Percentiles rank a stretch among this genome's conserved stretches.
These are phyloP conservation scores for Adelges cooleyi DNA, from an alignment of 1,140 invertebrate genomes.

Conservation along the genomic window DNA sequence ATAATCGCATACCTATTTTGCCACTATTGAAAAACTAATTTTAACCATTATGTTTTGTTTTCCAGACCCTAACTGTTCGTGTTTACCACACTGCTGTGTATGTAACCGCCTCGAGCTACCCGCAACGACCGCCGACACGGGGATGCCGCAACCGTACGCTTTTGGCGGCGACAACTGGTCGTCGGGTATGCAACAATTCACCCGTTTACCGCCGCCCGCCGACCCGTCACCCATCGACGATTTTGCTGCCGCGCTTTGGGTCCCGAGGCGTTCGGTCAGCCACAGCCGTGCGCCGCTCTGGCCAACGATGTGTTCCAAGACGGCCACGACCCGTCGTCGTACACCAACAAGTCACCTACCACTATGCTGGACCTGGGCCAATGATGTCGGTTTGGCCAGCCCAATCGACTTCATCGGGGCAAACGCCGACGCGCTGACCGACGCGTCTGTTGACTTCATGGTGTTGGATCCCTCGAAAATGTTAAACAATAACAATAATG, in stretches of 20 bases:
- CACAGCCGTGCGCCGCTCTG: constrained; percentile 38
- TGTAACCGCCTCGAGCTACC: background rate
- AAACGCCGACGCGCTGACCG: background rate
- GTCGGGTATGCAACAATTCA: background rate
- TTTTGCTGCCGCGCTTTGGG: background rate
- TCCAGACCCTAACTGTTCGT: background rate
- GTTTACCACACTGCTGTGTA: background rate
- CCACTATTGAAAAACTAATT: too few species aligned
- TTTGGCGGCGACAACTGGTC: background rate
- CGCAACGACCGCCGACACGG: too few species aligned
- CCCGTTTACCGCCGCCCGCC: background rate
- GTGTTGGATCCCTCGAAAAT: background rate
- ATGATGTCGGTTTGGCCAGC: background rate
- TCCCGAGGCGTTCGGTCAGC: constrained; percentile 33
- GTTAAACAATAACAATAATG: constrained; percentile 3
- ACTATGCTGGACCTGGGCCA: constrained; percentile 53
- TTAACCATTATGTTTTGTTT: background rate
- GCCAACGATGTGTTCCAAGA: constrained; percentile 61
- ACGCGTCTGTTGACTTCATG: background rate
- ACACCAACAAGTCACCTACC: constrained; percentile 48
- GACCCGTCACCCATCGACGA: background rate
- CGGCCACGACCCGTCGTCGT: constrained; percentile 42
- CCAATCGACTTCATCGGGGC: background rate
- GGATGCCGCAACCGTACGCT: too few species aligned
- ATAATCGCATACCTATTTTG: too few species aligned